Percentiles rank a stretch among this genome's conserved stretches.
These are phyloP conservation scores for Ciona savignyi DNA, from an alignment of 23 tunicate species.

Conservation along the genomic window DNA sequence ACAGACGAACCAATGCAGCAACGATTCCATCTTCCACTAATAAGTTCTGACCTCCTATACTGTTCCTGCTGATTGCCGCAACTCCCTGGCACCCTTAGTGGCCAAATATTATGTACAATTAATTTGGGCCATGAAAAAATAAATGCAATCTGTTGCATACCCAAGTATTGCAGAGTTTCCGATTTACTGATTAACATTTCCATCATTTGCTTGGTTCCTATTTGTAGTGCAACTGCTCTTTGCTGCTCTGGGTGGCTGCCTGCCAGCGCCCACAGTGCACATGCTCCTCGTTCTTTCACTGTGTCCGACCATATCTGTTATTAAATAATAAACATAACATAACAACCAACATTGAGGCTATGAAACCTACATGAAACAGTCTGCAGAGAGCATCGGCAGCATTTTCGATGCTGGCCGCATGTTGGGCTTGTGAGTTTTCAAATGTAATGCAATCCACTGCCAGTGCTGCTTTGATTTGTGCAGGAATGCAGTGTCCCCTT, in stretches of 20 bases:
- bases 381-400: slow-evolving; percentile 72
- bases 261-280: slow-evolving; percentile 77
- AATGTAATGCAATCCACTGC: slow-evolving; percentile 47
- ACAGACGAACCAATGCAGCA: slow-evolving; percentile 51
- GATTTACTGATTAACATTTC: slow-evolving; percentile 81
- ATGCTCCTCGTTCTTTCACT: slow-evolving; percentile 69
- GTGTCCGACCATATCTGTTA: slow-evolving; percentile 62
- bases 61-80: slow-evolving; percentile 46
- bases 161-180: slow-evolving; percentile 51
- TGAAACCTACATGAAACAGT: slow-evolving; percentile 66
- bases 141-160: no score
- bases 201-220: slow-evolving; percentile 58
- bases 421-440: slow-evolving; percentile 38
- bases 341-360: no score
- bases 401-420: slow-evolving; percentile 21
- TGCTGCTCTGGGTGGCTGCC: slow-evolving; percentile 82
- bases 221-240: slow-evolving; percentile 43
- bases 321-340: neutral
- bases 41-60: slow-evolving; percentile 27
- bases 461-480: slow-evolving; percentile 71
- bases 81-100: slow-evolving; percentile 78
- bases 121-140: no score
- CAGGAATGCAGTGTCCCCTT: slow-evolving; percentile 52
- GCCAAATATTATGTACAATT: no score
- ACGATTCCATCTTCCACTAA: slow-evolving; percentile 35